These are phyloP conservation scores for Rhagium mordax DNA, from an alignment of 2,888 invertebrate species.

Conservation along the genomic window DNA sequence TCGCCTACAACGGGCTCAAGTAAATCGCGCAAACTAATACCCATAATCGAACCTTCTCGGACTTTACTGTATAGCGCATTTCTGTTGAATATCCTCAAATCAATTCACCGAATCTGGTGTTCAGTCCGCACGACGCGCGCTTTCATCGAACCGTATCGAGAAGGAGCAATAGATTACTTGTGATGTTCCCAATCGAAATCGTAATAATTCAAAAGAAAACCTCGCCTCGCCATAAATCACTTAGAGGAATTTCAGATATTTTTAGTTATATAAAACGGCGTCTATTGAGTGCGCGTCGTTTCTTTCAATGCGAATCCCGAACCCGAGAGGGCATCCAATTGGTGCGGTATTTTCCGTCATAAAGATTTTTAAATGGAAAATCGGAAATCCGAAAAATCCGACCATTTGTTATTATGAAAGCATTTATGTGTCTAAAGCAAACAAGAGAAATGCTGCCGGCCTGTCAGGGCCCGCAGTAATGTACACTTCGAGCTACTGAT, in stretches of 20 bases:
- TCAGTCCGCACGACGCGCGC: not conserved
- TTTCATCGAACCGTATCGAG: constrained; percentile 1
- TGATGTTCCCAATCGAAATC: constrained; percentile 13
- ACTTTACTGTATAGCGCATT: not conserved
- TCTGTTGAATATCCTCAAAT: not conserved
- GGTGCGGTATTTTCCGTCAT: constrained; percentile 45
- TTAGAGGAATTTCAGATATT: constrained; percentile 17
- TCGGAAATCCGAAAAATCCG: constrained; percentile 51
- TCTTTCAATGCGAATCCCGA: constrained; percentile 10
- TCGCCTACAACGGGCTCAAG: too few species aligned
- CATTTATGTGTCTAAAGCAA: constrained; percentile 50
- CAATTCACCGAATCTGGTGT: not conserved
- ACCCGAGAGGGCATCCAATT: constrained; percentile 10
- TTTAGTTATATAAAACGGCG: constrained; percentile 19
- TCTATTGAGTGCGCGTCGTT: constrained; percentile 11
- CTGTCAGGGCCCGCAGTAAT: constrained; percentile 44
- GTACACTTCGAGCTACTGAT: constrained; percentile 44
- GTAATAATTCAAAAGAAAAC: constrained; percentile 16
- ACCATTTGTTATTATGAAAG: constrained; percentile 55
- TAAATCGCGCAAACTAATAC: too few species aligned
- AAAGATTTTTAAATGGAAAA: constrained; percentile 50
- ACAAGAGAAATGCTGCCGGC: constrained; percentile 41
- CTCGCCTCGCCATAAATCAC: constrained; percentile 24
- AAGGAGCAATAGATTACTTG: constrained; percentile 12
- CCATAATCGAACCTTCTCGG: too few species aligned